These are phyloP conservation scores for Dryobates pubescens DNA, from an alignment of 2,797 vertebrate genomes.

Conservation along the genomic window DNA sequence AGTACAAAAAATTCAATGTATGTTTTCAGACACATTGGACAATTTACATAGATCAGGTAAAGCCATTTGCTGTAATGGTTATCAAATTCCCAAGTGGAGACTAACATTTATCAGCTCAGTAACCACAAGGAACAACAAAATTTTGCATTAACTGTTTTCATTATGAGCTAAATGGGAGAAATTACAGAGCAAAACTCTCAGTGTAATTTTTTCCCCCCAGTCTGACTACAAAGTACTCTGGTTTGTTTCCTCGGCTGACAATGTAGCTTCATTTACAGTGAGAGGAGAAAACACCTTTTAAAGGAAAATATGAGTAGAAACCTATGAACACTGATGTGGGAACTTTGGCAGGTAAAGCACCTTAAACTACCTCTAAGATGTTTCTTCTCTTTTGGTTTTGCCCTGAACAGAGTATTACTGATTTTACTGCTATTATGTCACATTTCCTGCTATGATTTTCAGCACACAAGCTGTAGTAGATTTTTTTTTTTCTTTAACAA, in stretches of 20 bases:
- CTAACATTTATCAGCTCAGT: not conserved
- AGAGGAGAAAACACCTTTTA: not conserved
- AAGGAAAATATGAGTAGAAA: conserved; percentile 45
- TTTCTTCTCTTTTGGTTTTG: conserved; percentile 38
- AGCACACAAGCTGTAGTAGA: not conserved
- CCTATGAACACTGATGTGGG: not conserved
- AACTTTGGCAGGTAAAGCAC: not conserved
- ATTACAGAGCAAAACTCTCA: not conserved
- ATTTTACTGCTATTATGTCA: conserved; percentile 4
- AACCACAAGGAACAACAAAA: not conserved
- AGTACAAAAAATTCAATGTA: not conserved
- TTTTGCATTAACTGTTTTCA: not conserved
- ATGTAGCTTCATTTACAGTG: not conserved
- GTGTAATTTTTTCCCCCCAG: not conserved
- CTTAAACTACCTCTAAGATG: not conserved
- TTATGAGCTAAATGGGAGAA: not conserved
- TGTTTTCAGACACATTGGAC: not conserved
- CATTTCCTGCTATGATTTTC: not conserved
- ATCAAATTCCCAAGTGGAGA: not conserved
- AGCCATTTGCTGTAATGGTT: not conserved
- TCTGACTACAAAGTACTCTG: not conserved
- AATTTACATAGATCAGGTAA: not conserved
- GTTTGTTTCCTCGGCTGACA: conserved; percentile 14
- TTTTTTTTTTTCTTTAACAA: not conserved
- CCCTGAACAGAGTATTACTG: not conserved